phyloP scores from a whole-genome alignment of 2,888 invertebrate genomes.

The Sphaerophoria rueppellii region DNA sequence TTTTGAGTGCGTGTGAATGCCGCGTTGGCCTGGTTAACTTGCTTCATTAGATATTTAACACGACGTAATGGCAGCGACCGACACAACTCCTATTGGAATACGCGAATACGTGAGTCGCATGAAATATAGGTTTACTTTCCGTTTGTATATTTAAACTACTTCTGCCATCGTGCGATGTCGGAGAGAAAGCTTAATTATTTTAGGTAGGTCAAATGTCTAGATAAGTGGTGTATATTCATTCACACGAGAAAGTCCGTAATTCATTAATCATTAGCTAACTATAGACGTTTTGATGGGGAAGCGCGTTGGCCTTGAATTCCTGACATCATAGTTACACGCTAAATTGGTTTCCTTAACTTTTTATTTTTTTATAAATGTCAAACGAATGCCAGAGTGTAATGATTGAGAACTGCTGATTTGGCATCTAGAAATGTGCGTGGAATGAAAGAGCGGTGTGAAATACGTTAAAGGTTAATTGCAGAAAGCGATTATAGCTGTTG shows the following conservation, averaged over 20 bases:
- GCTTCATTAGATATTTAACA: slow-evolving; percentile 58
- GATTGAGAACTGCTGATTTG: slow-evolving; percentile 1
- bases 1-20: slow-evolving; percentile 47
- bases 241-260: slow-evolving; percentile 45
- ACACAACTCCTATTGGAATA: background rate
- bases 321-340: slow-evolving; percentile 21
- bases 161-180: background rate
- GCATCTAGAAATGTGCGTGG: background rate
- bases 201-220: slow-evolving; percentile 54
- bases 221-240: background rate
- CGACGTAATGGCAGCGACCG: background rate
- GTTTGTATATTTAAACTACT: slow-evolving; percentile 8
- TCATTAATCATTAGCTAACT: slow-evolving; percentile 44
- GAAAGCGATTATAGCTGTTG: no score
- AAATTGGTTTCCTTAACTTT: background rate
- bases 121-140: slow-evolving; percentile 21
- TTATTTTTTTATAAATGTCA: slow-evolving; percentile 29
- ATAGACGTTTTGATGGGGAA: slow-evolving; percentile 10
- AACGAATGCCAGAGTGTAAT: slow-evolving; percentile 11
- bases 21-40: slow-evolving; percentile 19
- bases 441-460: background rate
- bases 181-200: slow-evolving; percentile 39
- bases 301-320: slow-evolving; percentile 18
- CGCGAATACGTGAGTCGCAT: slow-evolving; percentile 40
- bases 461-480: no score